Conservation (phyloP, 2,797 vertebrate species). For the Eulemur coronatus region DNA sequence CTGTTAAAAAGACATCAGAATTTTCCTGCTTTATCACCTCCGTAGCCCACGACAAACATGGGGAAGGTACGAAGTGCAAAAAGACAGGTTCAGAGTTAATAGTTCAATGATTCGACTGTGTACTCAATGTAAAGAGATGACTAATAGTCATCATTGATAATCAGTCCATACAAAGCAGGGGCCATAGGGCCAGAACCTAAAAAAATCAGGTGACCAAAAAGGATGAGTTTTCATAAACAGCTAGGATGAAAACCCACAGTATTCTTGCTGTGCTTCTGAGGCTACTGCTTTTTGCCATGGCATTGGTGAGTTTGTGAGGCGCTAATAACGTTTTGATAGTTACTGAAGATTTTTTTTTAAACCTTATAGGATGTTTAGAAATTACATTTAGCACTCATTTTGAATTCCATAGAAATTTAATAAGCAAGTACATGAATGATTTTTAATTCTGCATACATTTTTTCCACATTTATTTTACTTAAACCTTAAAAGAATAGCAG, state of each 20-base stretch:
- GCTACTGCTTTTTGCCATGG: background rate
- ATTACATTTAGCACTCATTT: constrained; percentile 32
- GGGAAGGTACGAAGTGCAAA: background rate
- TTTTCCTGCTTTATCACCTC: background rate
- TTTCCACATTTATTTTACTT: background rate
- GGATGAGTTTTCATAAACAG: background rate
- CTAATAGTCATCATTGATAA: background rate
- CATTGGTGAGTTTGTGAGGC: background rate
- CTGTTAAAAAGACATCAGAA: background rate
- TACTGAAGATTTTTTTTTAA: background rate
- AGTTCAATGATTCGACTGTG: background rate
- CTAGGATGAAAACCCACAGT: background rate
- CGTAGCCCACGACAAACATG: background rate
- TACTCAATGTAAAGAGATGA: background rate
- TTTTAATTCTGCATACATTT: constrained; percentile 35
- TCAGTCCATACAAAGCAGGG: background rate
- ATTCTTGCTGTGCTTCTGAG: background rate
- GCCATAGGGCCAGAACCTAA: background rate
- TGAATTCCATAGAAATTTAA: constrained; percentile 46
- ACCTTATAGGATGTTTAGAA: background rate
- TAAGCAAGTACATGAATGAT: background rate
- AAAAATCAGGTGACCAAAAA: background rate
- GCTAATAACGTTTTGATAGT: background rate
- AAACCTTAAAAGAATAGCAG: background rate
- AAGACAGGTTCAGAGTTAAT: background rate